Base-by-base conservation (phyloP, 2,888 invertebrate species). In the Leucophenga maculata region DNA sequence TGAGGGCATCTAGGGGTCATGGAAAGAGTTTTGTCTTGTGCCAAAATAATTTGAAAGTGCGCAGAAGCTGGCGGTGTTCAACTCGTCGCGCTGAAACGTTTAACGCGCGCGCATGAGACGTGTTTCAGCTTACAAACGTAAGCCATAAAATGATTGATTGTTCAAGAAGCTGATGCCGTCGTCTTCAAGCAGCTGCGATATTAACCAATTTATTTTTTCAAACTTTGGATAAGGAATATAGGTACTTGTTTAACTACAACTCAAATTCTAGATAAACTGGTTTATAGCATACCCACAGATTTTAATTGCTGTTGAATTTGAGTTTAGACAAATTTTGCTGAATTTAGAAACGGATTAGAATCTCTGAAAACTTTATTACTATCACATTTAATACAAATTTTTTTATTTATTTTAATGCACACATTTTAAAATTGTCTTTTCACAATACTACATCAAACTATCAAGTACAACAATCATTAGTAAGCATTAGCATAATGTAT, bases 11-110 rank as follows among this genome's bases (percentile, higher is more conserved):
- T 39, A 39, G 39, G 39, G 39, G 44, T 62, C 52, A 22, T 44
- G 22, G 8, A 44, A 14, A 20, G 46, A 9, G 62, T 22, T 82
- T 82, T 78, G 75, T 67, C 82, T 80, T 82, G 75, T 74, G 83
- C 72, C 80, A 77, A 82, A 77, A 72, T 18, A 54, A 22, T 22
- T 60, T 44, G 39, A 60, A n/a, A 6, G 26, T 26, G 26, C 26
- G 26, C 26, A 26, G 4, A 26, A 26, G 26, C 26, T 26, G 26
- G 2, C 4, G 2, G 26, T 26, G 26, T 26, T 26, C 3, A 26
- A 26, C 26, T 26, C 26, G 26, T 26, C 2, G 26, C 26, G 26
- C 68, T 68, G 64, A 76, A 55, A 62, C 31, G 26, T 26, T 26
- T 26, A 39, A 11, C 39, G 39, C 39, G 22, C 22, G 22, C 44